Conservation (phyloP, 2,797 vertebrate genomes). For the Naso thynnoides region DNA sequence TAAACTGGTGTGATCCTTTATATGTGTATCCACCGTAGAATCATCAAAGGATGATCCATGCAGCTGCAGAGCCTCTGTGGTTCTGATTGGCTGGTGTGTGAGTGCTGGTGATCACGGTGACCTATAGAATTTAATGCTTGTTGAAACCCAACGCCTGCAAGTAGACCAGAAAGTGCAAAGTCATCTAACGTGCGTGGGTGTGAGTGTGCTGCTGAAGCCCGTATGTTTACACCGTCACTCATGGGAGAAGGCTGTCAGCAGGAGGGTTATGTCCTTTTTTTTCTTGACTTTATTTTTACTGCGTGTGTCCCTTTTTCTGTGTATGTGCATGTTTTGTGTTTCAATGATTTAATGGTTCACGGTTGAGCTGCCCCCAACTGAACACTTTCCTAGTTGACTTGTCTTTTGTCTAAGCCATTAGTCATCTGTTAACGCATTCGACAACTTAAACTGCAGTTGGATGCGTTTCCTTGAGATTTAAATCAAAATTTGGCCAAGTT, state of each 20-base stretch:
- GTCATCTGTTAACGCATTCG: too few species aligned
- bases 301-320: not conserved
- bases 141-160: slow-evolving; percentile 31
- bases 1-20: too few species aligned
- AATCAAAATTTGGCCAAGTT: too few species aligned
- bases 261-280: not conserved
- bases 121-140: slow-evolving; percentile 48
- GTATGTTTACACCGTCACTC: slow-evolving; percentile 21
- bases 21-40: not conserved
- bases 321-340: not conserved
- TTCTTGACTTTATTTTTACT: not conserved
- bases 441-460: too few species aligned
- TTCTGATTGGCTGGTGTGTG: slow-evolving; percentile 52
- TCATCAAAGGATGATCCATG: not conserved
- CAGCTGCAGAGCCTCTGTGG: not conserved
- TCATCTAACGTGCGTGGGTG: slow-evolving; percentile 18
- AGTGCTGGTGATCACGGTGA: slow-evolving; percentile 24
- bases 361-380: too few species aligned
- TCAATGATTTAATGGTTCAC: not conserved
- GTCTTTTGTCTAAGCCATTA: too few species aligned
- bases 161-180: slow-evolving; percentile 26
- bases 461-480: too few species aligned
- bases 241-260: slow-evolving; percentile 1
- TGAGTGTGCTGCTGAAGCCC: slow-evolving; percentile 13
- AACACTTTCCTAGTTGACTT: too few species aligned